Base-by-base conservation (phyloP, 1,140 invertebrate genomes). In the Ips typographus region DNA sequence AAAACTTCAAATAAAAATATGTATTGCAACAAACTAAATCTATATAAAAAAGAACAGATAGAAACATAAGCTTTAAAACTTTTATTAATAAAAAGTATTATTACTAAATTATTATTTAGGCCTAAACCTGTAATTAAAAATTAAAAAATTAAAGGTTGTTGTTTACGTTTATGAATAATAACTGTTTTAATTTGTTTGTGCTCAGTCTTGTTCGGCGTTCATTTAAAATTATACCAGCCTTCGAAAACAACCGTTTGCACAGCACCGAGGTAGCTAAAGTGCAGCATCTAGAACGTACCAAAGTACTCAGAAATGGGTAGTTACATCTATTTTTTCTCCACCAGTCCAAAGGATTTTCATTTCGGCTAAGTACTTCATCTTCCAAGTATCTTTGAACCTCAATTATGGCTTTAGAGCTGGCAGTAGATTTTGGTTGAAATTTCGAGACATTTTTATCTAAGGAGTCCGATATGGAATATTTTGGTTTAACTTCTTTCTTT, bases 241-340 rank as follows among this genome's bases (percentile, higher is more conserved):
- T 71, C 2, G 70, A 71, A 62, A 71, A 71, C 3, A 71, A 49
- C 8, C 58, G 42, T 62, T 71, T 57, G 47, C 63, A 71, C 36
- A 58, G 64, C 3, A 71, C 70, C 3, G 63, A 71, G 7, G 63
- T 66, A n/a, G 69, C 69, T n/a, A 66, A 47, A n/a, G 64, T 64
- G 56, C 69, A 66, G 47, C 44, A 66, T 60, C 44, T 65, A 22
- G 5, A 3, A 6, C 37, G 49, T 56, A 56, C 63, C 52, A 65
- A 41, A 4, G 4, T 5, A 37, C 51, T 56, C 43, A 64, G 55
- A 51, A 38, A 65, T 22, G 68, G 68, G 43, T 49, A 70, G 49
- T 65, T 65, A 64, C 51, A 51, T 65, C 59, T 5, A 59, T 70
- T 70, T 64, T 59, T 4, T 39, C 51, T 57, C 62, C 62, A 70